These are phyloP conservation scores for Exephanes ischioxanthus DNA, from an alignment of 2,888 invertebrate genomes.

Conservation along the genomic window DNA sequence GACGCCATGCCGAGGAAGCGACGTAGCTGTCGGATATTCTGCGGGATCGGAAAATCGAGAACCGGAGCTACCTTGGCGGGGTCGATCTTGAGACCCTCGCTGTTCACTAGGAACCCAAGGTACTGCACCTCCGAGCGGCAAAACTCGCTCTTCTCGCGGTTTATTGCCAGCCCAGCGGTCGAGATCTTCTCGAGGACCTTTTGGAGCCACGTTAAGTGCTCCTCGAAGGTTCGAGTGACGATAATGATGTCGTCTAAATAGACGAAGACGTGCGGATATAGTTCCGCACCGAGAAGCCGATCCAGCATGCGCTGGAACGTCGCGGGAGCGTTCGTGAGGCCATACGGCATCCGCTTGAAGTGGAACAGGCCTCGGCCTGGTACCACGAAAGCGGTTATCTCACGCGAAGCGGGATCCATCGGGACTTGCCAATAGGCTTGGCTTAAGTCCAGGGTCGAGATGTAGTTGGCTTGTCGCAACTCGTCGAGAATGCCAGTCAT, in stretches of 20 bases:
- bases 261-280: slow-evolving; percentile 45
- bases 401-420: slow-evolving; percentile 59
- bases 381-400: slow-evolving; percentile 72
- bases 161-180: slow-evolving; percentile 17
- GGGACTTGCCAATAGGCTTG: slow-evolving; percentile 76
- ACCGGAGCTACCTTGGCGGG: slow-evolving; percentile 54
- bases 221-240: slow-evolving; percentile 44
- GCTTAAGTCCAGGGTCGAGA: slow-evolving; percentile 75
- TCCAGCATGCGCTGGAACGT: slow-evolving; percentile 57
- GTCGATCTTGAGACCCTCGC: slow-evolving; percentile 63
- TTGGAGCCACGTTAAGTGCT: slow-evolving; percentile 35
- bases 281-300: slow-evolving; percentile 66
- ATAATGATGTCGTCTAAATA: slow-evolving; percentile 11
- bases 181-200: slow-evolving; percentile 44
- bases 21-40: slow-evolving; percentile 62
- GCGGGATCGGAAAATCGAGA: slow-evolving; percentile 67
- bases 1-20: slow-evolving; percentile 71
- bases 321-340: slow-evolving; percentile 73
- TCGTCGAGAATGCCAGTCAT: slow-evolving; percentile 75
- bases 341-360: slow-evolving; percentile 75
- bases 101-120: slow-evolving; percentile 66
- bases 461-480: slow-evolving; percentile 73
- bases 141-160: slow-evolving; percentile 50
- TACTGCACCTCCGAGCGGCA: slow-evolving; percentile 42
- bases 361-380: slow-evolving; percentile 71